Base-by-base conservation (phyloP, 2,888 invertebrate genomes). In the Tipula vernalis region DNA sequence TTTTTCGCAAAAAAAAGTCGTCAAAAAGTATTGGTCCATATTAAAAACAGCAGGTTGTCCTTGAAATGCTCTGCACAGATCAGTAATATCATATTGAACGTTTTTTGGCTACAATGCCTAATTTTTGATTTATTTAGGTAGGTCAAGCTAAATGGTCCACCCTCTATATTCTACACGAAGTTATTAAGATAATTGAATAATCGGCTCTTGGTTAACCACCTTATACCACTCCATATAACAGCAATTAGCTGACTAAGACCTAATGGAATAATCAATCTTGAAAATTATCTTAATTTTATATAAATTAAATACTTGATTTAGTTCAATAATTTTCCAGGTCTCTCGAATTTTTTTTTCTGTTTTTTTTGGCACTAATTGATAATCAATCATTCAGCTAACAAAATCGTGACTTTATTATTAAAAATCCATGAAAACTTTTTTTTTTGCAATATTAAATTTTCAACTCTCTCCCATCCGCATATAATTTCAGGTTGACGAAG, bases 401-500 rank as follows among this genome's bases (percentile, higher is more conserved):
- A 71, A 71, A 71, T 10, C 28, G 71, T 28, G 71, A 10, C 28
- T 42, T 13, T 10, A 6, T 0, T 6, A 18, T 39, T 4, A 10
- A 71, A 71, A 71, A 71, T 71, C 28, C 28, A 28, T 71, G 10
- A 71, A 12, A 71, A 71, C 5, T 71, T 71, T 71, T 57, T 71
- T 71, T 57, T 71, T 51, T 51, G 5, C 1, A 15, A 15, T 15
- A 15, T 57, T 83, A 36, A 12, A 42, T 15, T 36, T 36, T 3
- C 15, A 51, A 28, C 0, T 41, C 36, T 86, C 13, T 71, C 36
- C 57, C 42, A 36, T 15, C 86, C 3, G 5, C 41, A 3, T 83
- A 51, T 51, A 57, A 41, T 87, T 89, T 86, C 89, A 95, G 95
- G 95, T 95, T 88, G 95, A 95, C 89, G 96, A 96, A 90, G 96